These are phyloP conservation scores for Trimorus sp. DNA, from an alignment of 2,888 invertebrate genomes.

Conservation along the genomic window DNA sequence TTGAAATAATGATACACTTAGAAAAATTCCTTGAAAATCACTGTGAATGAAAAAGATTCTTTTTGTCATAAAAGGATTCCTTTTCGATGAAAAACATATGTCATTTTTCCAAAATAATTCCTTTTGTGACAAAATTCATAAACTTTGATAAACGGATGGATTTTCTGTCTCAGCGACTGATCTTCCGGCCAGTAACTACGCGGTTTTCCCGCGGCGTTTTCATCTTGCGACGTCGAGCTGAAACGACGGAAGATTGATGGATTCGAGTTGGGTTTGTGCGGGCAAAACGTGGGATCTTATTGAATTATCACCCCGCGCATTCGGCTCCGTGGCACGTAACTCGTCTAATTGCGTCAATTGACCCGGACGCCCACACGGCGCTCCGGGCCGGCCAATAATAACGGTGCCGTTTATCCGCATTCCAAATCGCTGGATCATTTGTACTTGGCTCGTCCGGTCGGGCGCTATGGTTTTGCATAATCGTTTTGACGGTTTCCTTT, in stretches of 20 bases:
- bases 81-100: too few species aligned
- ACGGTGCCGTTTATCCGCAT: slow-evolving; percentile 67
- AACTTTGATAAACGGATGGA: too few species aligned
- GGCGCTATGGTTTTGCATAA: slow-evolving; percentile 29
- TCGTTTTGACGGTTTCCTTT: neutral
- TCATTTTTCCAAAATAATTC: too few species aligned
- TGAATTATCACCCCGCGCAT: slow-evolving; percentile 71
- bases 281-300: slow-evolving; percentile 69
- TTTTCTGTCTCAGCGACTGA: too few species aligned
- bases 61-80: too few species aligned
- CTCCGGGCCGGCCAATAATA: slow-evolving; percentile 46
- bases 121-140: too few species aligned
- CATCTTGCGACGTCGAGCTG: too few species aligned
- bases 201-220: too few species aligned
- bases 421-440: slow-evolving; percentile 65
- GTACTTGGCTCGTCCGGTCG: slow-evolving; percentile 28
- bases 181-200: too few species aligned
- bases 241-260: slow-evolving; percentile 38
- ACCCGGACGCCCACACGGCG: slow-evolving; percentile 71
- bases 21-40: too few species aligned
- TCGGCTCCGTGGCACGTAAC: slow-evolving; percentile 73
- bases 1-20: too few species aligned
- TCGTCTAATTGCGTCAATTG: slow-evolving; percentile 76
- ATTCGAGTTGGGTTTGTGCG: slow-evolving; percentile 50
- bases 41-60: too few species aligned